A percentile compares a stretch with the other conserved stretches of the same genome.
phyloP scores from a whole-genome alignment of 2,888 invertebrate species.

The Acanthosepion esculentum region DNA sequence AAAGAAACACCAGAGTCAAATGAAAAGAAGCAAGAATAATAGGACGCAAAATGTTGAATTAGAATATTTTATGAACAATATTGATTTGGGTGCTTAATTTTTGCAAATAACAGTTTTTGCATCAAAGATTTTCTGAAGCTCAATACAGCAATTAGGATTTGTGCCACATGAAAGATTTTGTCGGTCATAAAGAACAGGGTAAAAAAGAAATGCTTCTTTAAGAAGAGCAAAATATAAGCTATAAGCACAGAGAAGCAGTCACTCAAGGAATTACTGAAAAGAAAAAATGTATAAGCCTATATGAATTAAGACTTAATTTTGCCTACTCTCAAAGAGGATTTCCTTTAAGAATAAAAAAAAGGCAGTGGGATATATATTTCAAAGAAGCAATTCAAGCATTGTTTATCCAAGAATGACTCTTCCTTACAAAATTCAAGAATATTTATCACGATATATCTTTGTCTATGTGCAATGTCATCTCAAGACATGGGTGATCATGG shows the following conservation, averaged over 20 bases:
- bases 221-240: neutral
- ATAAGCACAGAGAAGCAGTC: neutral
- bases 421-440: neutral
- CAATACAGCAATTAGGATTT: neutral
- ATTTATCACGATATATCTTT: too few relatives aligned
- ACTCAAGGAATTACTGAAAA: neutral
- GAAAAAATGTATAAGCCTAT: neutral
- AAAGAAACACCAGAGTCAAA: neutral
- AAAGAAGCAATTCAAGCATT: neutral
- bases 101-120: neutral
- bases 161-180: constrained; percentile 23
- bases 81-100: neutral
- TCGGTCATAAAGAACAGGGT: neutral
- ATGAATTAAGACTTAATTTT: constrained; percentile 22
- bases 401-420: neutral
- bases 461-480: too few relatives aligned
- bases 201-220: neutral
- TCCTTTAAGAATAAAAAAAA: neutral
- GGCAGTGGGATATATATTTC: neutral
- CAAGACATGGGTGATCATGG: too few relatives aligned
- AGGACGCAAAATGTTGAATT: neutral
- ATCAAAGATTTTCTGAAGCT: neutral
- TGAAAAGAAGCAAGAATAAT: neutral
- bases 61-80: neutral
- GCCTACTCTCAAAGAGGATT: neutral